Evolutionary conservation across 2,113 vertebrate species (phyloP), one percentile per base, ranked within the genome.

Genomic region (Etia nguti): DNA sequence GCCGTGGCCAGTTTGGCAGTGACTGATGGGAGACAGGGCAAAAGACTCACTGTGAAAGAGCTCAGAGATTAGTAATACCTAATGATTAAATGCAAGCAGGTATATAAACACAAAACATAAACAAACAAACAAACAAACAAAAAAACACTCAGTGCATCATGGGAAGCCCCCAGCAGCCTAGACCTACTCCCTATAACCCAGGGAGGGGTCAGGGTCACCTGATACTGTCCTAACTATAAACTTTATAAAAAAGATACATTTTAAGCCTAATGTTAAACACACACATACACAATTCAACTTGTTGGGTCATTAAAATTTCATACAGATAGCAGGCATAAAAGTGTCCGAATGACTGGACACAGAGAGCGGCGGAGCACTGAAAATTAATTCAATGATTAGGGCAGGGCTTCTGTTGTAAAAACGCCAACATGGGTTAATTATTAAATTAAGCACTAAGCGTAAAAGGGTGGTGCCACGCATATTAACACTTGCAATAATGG

Each of bases 391-490:
- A 83, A 85, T 73, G n/a, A 82, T 80, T 59, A 80, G 62, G 43
- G 38, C 62, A 22, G 41, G 83, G 90, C 81, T 31, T 85, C 26
- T n/a, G 26, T 31, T 36, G 38, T 41, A 46, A 43, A 77, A 82
- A 55, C 46, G 84, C 36, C 38, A 31, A 6, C 48, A 10, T 2
- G 46, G 85, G 86, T 93, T 94, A 91, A 92, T 90, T 87, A 87
- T 57, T n/a, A 80, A 85, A 88, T 87, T 54, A 85, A 87, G 70
- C 54, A 82, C 60, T 79, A 29, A 79, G 52, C 10, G 2, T 56
- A 36, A 89, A 68, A 79, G 8, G 62, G 59, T 36, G 11, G 41
- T 3, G 20, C 46, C 16, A 77, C 60, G 18, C 87, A 52, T 34
- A 22, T 62, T 70, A 24, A 59, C 41, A 75, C 20, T 20, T 80